Base-by-base conservation (phyloP, 1,140 invertebrate species). In the Piezodorus guildinii region DNA sequence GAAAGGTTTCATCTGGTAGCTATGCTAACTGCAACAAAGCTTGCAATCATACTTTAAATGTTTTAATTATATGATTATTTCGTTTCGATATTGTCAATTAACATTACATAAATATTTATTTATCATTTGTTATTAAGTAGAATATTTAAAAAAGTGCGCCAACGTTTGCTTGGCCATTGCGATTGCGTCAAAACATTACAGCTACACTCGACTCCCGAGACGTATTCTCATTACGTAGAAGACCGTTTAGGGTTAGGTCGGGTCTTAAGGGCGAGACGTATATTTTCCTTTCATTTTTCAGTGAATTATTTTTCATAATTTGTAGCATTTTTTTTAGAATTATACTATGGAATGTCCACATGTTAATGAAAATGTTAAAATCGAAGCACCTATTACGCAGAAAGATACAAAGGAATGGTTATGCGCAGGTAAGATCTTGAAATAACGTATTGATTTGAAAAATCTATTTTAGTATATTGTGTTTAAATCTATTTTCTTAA, bases 281-380 rank as follows among this genome's bases (percentile, higher is more conserved):
- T 12, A 27, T 45, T 23, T 23, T 10, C 25, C 10, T 46, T 49
- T 9, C 9, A 19, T 23, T 44, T 30, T 16, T 44, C n/a, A 34
- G 23, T 27, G 25, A 17, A n/a, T 34, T 21, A 39, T 21, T 30
- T 61, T 61, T 61, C 1, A n/a, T 34, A n/a, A 34, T 39, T 34
- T 34, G n/a, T 34, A 12, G 46, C 46, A 5, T 49, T 49, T 49
- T 23, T 56, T 56, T 16, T 56, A 21, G 19, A 16, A 49, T 6
- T 49, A 49, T 51, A 58, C 56, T 1, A 70, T 69, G 68, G 69
- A 70, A 64, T 70, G 69, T 62, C 69, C 69, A 21, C 69, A 70
- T 67, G 60, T 70, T 17, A 52, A 46, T 34, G 68, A 70, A 58
- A 65, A 67, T 59, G 65, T 69, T 23, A 69, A 68, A 68, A 63